Percentiles rank a stretch among this genome's conserved stretches.
These are phyloP conservation scores for Nasonia longicornis DNA, from an alignment of 1,140 invertebrate species.

Conservation along the genomic window DNA sequence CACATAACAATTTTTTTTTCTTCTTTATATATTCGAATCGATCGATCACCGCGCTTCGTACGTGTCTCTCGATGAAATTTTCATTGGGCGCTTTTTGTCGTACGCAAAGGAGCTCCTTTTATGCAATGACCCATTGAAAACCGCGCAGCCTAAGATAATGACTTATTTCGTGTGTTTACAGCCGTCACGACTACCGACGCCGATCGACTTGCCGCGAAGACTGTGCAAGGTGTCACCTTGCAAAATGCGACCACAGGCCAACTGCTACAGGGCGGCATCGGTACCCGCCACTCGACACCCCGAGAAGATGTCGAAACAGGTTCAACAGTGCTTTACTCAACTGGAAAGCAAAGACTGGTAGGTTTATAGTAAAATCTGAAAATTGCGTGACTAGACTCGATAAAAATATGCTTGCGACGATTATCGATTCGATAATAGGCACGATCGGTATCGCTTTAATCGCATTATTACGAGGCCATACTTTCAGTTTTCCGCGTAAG, in stretches of 20 bases:
- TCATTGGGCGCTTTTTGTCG: neutral
- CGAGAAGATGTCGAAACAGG: conserved; percentile 75
- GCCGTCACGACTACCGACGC: conserved; percentile 8
- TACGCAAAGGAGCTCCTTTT: too few relatives aligned
- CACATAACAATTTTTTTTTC: neutral
- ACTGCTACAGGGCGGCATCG: conserved; percentile 7
- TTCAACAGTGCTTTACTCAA: conserved; percentile 75
- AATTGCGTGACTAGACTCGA: neutral
- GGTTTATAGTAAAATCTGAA: conserved; percentile 43
- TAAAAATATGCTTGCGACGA: too few relatives aligned
- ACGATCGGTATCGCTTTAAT: too few relatives aligned
- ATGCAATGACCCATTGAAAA: neutral
- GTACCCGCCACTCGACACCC: conserved; percentile 53
- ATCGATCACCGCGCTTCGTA: neutral
- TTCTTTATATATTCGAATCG: neutral
- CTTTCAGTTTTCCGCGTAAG: too few relatives aligned
- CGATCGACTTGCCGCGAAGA: conserved; percentile 29
- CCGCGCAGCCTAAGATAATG: too few relatives aligned
- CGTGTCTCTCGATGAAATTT: neutral
- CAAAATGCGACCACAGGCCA: conserved; percentile 9
- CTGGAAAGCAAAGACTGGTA: conserved; percentile 83
- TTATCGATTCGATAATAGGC: too few relatives aligned
- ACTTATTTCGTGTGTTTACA: neutral
- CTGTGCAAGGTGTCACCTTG: conserved; percentile 35
- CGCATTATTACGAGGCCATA: too few relatives aligned